Evolutionary conservation across 2,797 vertebrate species (phyloP).

Genomic region (Oreonectes daqikongensis): DNA sequence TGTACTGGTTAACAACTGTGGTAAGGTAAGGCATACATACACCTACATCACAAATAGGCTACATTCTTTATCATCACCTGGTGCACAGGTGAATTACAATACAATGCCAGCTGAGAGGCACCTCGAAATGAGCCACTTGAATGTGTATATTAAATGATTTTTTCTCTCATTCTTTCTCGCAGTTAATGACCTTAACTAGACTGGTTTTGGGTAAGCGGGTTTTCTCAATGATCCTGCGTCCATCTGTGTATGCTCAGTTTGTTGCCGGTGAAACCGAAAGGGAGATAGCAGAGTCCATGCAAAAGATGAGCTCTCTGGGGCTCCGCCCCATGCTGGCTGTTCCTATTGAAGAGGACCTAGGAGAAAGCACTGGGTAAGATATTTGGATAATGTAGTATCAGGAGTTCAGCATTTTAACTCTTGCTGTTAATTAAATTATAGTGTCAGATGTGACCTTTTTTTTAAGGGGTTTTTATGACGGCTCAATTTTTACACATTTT

Average conservation of each 20-base stretch:
- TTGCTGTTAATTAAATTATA: neutral
- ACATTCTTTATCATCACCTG: too few relatives aligned
- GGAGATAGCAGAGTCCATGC: slow-evolving; percentile 80
- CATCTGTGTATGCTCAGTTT: slow-evolving; percentile 87
- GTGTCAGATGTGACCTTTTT: too few relatives aligned
- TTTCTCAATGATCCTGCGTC: slow-evolving; percentile 75
- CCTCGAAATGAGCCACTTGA: neutral
- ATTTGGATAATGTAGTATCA: neutral
- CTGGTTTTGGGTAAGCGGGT: slow-evolving; percentile 75
- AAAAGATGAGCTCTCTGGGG: slow-evolving; percentile 78
- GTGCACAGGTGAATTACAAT: too few relatives aligned
- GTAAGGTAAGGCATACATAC: slow-evolving; percentile 73
- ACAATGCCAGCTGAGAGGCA: neutral
- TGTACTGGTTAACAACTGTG: slow-evolving; percentile 79
- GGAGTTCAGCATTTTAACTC: neutral
- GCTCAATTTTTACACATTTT: too few relatives aligned
- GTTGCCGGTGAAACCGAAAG: slow-evolving; percentile 83
- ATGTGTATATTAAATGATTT: too few relatives aligned
- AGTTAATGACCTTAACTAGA: slow-evolving; percentile 72
- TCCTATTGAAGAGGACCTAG: slow-evolving; percentile 83
- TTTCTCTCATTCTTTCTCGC: neutral
- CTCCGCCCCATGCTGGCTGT: slow-evolving; percentile 87
- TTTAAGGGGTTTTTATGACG: too few relatives aligned
- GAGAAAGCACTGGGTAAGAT: slow-evolving; percentile 77
- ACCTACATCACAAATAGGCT: neutral